phyloP scores from a whole-genome alignment of 2,888 invertebrate species.

The Tinea trinotella region DNA sequence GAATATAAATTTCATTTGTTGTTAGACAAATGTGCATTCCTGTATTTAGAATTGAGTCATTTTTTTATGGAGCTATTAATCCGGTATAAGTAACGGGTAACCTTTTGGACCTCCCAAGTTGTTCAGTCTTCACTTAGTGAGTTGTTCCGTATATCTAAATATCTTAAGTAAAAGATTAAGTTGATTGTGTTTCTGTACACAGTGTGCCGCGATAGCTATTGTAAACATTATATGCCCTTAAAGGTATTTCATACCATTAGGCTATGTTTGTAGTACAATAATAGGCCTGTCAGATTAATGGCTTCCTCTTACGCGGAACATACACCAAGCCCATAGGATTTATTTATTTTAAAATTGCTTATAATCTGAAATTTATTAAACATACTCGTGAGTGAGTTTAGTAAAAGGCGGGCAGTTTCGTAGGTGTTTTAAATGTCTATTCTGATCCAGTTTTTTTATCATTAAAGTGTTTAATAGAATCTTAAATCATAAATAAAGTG shows the following conservation, averaged over 20 bases:
- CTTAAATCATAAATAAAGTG: too few relatives aligned
- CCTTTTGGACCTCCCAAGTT: conserved; percentile 15
- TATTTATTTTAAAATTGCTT: background rate
- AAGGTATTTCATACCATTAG: conserved; percentile 28
- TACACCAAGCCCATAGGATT: background rate
- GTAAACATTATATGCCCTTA: conserved; percentile 24
- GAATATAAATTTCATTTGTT: background rate
- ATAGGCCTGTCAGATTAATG: conserved; percentile 3
- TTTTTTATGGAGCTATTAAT: conserved; percentile 15
- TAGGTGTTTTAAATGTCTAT: background rate
- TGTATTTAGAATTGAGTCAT: background rate
- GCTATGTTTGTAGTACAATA: background rate
- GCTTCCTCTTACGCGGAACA: background rate
- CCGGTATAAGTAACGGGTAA: conserved; percentile 10
- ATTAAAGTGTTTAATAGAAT: background rate
- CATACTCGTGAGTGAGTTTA: background rate
- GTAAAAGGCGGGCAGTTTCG: background rate
- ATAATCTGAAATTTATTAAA: background rate
- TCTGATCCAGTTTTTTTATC: background rate
- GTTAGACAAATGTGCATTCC: background rate
- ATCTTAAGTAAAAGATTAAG: background rate
- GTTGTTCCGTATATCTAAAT: background rate
- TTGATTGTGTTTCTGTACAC: background rate
- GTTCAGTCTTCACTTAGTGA: background rate
- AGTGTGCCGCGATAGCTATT: background rate